These are phyloP conservation scores for Eupristina koningsbergeri DNA, from an alignment of 1,140 invertebrate genomes.

Conservation along the genomic window DNA sequence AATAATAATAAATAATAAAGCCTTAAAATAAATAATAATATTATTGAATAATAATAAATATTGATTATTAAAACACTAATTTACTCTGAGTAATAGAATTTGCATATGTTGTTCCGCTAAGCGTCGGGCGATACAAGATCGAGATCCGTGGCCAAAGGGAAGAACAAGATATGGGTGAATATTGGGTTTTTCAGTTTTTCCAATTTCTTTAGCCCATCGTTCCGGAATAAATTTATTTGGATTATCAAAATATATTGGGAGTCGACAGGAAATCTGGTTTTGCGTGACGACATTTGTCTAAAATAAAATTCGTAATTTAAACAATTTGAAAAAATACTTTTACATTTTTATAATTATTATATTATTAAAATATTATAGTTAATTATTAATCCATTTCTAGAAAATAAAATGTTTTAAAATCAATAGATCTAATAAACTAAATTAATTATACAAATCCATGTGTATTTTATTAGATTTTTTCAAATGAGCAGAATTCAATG, in stretches of 20 bases:
- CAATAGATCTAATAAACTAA: too few species aligned
- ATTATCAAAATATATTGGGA: constrained; percentile 80
- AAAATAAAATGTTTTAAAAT: too few species aligned
- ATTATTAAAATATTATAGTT: too few species aligned
- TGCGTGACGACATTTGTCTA: constrained; percentile 91
- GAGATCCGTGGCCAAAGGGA: constrained; percentile 91
- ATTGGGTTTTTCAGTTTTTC: constrained; percentile 67
- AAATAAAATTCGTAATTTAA: constrained; percentile 58
- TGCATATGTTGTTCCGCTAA: constrained; percentile 92
- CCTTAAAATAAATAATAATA: too few species aligned
- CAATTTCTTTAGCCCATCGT: constrained; percentile 78
- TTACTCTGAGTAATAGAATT: constrained; percentile 84
- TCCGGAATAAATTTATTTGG: constrained; percentile 83
- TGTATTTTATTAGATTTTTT: not conserved
- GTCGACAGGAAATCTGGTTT: constrained; percentile 85
- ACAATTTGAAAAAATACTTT: not conserved
- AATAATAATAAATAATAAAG: too few species aligned
- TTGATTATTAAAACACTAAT: constrained; percentile 51
- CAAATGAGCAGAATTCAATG: not conserved
- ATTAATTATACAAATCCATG: too few species aligned
- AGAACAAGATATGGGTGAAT: constrained; percentile 85
- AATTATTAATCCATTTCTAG: too few species aligned
- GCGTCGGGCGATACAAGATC: constrained; percentile 89
- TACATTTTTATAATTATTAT: too few species aligned
- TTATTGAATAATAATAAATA: not conserved